A percentile compares a stretch with the other conserved stretches of the same genome.
Evolutionary conservation across 1,140 invertebrate genomes (phyloP).

Genomic region (Condylostylus longicornis): DNA sequence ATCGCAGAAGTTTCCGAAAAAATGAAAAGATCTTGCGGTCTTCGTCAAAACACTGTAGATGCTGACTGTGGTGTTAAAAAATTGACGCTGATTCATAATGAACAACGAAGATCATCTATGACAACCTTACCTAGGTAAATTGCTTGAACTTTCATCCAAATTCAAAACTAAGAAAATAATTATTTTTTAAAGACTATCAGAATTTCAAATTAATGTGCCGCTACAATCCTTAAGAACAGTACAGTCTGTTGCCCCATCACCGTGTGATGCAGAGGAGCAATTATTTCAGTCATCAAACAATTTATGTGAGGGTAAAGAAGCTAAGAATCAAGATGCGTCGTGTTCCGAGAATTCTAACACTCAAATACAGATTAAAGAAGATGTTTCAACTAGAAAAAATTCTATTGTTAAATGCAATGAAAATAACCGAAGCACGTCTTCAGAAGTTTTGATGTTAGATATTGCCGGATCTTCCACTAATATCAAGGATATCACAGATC

Average conservation of each 20-base stretch:
- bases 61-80: constrained; percentile 20
- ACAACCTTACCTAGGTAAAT: constrained; percentile 22
- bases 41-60: constrained; percentile 45
- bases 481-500: too few relatives aligned
- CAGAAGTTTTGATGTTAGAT: too few relatives aligned
- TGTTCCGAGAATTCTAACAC: too few relatives aligned
- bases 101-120: constrained; percentile 32
- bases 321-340: too few relatives aligned
- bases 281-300: too few relatives aligned
- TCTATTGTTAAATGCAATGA: neutral
- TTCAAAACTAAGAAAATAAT: constrained; percentile 21
- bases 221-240: too few relatives aligned
- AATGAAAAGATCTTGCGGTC: constrained; percentile 37
- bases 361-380: too few relatives aligned
- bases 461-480: too few relatives aligned
- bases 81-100: constrained; percentile 19
- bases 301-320: too few relatives aligned
- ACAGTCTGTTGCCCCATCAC: too few relatives aligned
- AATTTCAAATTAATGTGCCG: too few relatives aligned
- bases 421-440: neutral
- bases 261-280: too few relatives aligned
- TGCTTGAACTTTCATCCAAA: constrained; percentile 3
- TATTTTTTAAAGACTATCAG: neutral
- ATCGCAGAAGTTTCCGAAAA: constrained; percentile 44
- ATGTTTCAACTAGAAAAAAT: neutral